phyloP scores from a whole-genome alignment of 2,113 vertebrate genomes.

The Anseranas semipalmata region DNA sequence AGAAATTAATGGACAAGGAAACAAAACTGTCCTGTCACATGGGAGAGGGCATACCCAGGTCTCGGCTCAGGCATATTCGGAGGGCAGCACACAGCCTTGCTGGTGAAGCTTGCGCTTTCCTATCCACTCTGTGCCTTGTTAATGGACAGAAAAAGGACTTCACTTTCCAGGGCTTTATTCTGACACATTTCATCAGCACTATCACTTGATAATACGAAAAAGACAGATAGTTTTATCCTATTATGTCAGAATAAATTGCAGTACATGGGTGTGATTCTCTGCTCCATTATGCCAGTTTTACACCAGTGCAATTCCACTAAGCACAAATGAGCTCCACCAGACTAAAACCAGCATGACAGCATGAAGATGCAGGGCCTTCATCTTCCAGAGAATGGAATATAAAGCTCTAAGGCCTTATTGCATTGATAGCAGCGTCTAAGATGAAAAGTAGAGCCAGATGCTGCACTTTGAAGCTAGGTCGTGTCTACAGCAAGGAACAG shows the following conservation, averaged over 20 bases:
- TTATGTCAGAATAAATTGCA: slow-evolving; percentile 67
- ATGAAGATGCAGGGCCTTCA: background rate
- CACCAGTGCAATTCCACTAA: background rate
- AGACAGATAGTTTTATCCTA: slow-evolving; percentile 59
- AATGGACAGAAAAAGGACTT: slow-evolving; percentile 61
- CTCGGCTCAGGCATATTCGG: background rate
- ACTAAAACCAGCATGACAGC: background rate
- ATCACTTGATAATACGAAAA: background rate
- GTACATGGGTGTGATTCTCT: slow-evolving; percentile 44
- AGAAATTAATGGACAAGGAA: slow-evolving; percentile 44
- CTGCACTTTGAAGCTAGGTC: background rate
- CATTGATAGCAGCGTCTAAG: background rate
- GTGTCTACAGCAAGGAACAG: background rate
- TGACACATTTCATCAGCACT: slow-evolving; percentile 64
- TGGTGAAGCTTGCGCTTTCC: slow-evolving; percentile 27
- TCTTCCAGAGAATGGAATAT: background rate
- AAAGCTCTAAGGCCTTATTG: background rate
- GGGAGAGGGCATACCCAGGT: background rate
- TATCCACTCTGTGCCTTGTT: slow-evolving; percentile 29
- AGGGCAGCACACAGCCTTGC: background rate
- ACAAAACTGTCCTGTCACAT: slow-evolving; percentile 27
- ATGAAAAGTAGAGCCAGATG: background rate
- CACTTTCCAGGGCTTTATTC: slow-evolving; percentile 43
- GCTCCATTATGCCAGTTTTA: slow-evolving; percentile 46
- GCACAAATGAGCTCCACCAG: background rate